Evolutionary conservation across 2,113 vertebrate species (phyloP).

Genomic region (Tetrax tetrax): DNA sequence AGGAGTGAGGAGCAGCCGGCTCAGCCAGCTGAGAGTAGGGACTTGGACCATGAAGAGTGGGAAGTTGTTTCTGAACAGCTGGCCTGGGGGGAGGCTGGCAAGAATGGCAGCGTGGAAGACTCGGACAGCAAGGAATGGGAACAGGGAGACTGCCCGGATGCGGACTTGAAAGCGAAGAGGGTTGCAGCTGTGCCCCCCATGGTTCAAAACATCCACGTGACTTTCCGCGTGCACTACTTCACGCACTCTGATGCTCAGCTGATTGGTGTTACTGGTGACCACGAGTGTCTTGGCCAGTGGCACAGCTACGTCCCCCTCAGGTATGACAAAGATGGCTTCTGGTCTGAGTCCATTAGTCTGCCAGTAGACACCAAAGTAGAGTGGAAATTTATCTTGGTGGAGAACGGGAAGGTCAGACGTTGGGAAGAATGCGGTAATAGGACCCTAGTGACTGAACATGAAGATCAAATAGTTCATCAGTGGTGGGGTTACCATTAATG

Average conservation of each 20-base stretch:
- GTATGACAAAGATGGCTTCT: constrained; percentile 80
- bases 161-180: constrained; percentile 60
- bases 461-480: constrained; percentile 79
- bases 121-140: constrained; percentile 27
- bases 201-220: constrained; percentile 79
- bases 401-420: constrained; percentile 83
- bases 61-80: constrained; percentile 67
- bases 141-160: constrained; percentile 25
- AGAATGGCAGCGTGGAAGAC: not conserved
- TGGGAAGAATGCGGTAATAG: constrained; percentile 95
- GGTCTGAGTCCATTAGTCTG: constrained; percentile 80
- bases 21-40: not conserved
- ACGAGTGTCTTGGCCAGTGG: constrained; percentile 87
- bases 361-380: constrained; percentile 81
- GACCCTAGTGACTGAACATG: constrained; percentile 77
- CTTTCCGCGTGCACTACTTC: constrained; percentile 88
- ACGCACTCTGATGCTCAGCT: constrained; percentile 74
- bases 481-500: constrained; percentile 85
- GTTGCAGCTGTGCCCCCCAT: constrained; percentile 74
- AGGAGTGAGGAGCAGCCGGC: not conserved
- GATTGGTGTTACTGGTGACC: constrained; percentile 86
- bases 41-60: constrained; percentile 60
- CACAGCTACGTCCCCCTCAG: constrained; percentile 80
- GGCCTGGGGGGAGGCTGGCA: constrained; percentile 15
- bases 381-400: constrained; percentile 94